A percentile compares a stretch with the other conserved stretches of the same genome.
phyloP scores from a whole-genome alignment of 2,113 vertebrate genomes.

The Erythrolamprus reginae region DNA sequence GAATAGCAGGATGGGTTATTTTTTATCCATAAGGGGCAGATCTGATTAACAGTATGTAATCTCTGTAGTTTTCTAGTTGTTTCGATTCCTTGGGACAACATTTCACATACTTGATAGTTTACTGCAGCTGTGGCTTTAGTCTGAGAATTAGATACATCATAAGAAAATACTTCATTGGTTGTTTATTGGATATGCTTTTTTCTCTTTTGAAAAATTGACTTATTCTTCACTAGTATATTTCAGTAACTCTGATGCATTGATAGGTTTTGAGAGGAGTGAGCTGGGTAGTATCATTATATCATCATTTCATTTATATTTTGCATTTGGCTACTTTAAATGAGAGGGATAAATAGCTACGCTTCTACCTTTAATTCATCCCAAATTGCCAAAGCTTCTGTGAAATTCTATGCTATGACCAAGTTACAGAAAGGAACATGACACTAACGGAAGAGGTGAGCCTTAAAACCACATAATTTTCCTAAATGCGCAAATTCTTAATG shows the following conservation, averaged over 20 bases:
- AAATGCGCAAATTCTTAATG: conserved; percentile 19
- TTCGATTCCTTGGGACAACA: background rate
- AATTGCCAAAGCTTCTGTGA: conserved; percentile 6
- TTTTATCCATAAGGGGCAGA: background rate
- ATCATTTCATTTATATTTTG: conserved; percentile 7
- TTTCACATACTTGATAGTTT: conserved; percentile 18
- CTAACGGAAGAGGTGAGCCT: conserved; percentile 18
- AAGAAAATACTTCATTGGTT: background rate
- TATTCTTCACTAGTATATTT: conserved; percentile 10
- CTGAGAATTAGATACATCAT: background rate
- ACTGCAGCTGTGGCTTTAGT: conserved; percentile 17
- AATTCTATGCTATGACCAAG: conserved; percentile 39
- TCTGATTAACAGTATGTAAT: background rate
- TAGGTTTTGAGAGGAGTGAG: background rate
- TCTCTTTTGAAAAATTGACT: conserved; percentile 25
- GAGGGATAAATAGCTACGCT: background rate
- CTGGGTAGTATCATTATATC: background rate
- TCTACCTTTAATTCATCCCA: conserved; percentile 3
- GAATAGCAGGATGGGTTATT: background rate
- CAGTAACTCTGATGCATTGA: background rate
- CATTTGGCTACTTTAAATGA: conserved; percentile 1
- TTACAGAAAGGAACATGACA: conserved; percentile 26
- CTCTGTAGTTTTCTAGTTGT: background rate
- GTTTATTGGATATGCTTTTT: conserved; percentile 26
- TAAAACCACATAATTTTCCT: conserved; percentile 22